phyloP scores from a whole-genome alignment of 2,113 vertebrate genomes.

The Coptodon rendalli region DNA sequence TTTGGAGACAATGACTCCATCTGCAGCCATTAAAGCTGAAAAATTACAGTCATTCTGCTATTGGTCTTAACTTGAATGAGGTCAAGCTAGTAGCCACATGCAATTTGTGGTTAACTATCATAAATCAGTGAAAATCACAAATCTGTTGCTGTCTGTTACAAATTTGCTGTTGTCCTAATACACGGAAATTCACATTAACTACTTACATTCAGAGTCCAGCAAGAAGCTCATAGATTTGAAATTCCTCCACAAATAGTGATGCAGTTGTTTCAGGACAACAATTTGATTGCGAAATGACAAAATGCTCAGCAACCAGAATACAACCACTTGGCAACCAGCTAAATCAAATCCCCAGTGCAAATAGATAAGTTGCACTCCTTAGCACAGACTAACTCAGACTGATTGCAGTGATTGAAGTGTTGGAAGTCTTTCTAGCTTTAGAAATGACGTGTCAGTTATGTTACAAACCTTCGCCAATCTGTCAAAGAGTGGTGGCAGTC shows the following conservation, averaged over 20 bases:
- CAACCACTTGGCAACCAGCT: not conserved
- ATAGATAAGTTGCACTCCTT: not conserved
- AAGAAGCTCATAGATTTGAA: not conserved
- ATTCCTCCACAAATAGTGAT: not conserved
- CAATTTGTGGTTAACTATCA: not conserved
- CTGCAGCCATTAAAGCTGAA: not conserved
- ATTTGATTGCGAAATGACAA: not conserved
- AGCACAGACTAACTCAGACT: not conserved
- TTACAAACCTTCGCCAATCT: not conserved
- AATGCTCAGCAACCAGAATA: not conserved
- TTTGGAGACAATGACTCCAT: not conserved
- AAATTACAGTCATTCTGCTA: not conserved
- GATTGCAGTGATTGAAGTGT: not conserved
- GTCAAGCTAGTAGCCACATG: not conserved
- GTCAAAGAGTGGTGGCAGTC: not conserved
- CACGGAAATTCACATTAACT: not conserved
- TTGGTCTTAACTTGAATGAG: not conserved
- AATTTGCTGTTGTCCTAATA: not conserved
- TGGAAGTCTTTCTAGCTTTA: not conserved
- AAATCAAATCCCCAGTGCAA: not conserved
- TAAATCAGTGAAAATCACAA: not conserved
- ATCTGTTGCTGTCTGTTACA: not conserved
- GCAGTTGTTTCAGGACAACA: not conserved
- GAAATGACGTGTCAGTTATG: not conserved
- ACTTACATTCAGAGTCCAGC: not conserved